phyloP scores from a whole-genome alignment of 1,140 invertebrate genomes.

The Anagrus nilaparvatae region DNA sequence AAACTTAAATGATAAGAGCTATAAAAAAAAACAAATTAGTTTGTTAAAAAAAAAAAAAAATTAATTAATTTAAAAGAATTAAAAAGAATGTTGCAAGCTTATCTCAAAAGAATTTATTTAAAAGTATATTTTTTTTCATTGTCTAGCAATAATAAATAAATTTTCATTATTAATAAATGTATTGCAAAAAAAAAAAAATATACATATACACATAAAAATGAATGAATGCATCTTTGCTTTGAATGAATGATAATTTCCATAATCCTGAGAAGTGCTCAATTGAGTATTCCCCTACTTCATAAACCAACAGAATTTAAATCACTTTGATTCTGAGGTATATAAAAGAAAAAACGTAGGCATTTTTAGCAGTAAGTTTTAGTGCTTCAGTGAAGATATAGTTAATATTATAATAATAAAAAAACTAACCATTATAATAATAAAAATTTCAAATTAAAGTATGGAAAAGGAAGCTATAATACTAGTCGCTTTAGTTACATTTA shows the following conservation, averaged over 20 bases:
- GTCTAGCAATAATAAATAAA: too few species aligned
- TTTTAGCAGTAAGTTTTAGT: slow-evolving; percentile 19
- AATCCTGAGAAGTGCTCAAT: slow-evolving; percentile 32
- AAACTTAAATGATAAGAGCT: too few species aligned
- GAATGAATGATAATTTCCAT: slow-evolving; percentile 27
- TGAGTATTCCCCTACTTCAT: slow-evolving; percentile 16
- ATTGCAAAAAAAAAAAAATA: too few species aligned
- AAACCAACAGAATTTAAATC: slow-evolving; percentile 24
- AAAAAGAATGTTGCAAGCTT: not conserved
- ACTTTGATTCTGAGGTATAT: slow-evolving; percentile 25
- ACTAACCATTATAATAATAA: too few species aligned
- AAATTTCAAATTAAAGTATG: slow-evolving; percentile 14
- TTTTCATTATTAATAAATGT: too few species aligned
- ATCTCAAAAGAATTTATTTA: too few species aligned
- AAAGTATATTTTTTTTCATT: too few species aligned
- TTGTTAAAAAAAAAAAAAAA: not conserved
- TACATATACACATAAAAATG: too few species aligned
- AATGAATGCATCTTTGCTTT: slow-evolving; percentile 15
- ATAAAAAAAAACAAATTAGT: slow-evolving; percentile 5
- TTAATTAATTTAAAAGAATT: not conserved
- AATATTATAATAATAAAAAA: slow-evolving; percentile 14
- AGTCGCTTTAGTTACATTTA: slow-evolving; percentile 20
- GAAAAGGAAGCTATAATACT: slow-evolving; percentile 17
- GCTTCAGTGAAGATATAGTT: slow-evolving; percentile 6
- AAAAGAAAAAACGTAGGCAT: slow-evolving; percentile 16